Percentiles rank a stretch among this genome's conserved stretches.
Conservation (phyloP, 2,113 vertebrate species). For the Tachysurus vachellii region DNA sequence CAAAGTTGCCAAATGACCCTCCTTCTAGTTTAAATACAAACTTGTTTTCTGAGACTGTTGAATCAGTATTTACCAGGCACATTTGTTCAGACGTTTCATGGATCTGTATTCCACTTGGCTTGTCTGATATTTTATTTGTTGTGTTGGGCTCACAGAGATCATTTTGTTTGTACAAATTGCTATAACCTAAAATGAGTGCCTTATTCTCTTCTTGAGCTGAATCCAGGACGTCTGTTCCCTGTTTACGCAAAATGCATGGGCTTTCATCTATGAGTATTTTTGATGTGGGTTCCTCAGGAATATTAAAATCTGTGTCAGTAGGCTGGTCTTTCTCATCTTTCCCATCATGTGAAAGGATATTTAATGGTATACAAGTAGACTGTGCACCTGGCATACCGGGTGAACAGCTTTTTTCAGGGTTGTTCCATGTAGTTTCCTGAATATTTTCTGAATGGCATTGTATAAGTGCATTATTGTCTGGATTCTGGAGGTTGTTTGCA, state of each 20-base stretch:
- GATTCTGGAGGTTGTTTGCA: slow-evolving; percentile 70
- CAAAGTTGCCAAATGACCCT: slow-evolving; percentile 75
- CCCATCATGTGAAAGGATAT: slow-evolving; percentile 73
- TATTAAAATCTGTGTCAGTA: slow-evolving; percentile 57
- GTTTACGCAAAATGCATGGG: slow-evolving; percentile 20
- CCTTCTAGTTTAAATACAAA: slow-evolving; percentile 63
- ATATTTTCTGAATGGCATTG: slow-evolving; percentile 53
- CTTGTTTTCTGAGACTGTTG: slow-evolving; percentile 49
- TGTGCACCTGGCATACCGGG: slow-evolving; percentile 53
- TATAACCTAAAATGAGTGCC: slow-evolving; percentile 24
- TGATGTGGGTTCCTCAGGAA: slow-evolving; percentile 65
- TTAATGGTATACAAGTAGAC: slow-evolving; percentile 66
- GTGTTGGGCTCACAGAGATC: slow-evolving; percentile 40
- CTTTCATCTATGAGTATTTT: slow-evolving; percentile 61
- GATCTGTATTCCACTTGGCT: slow-evolving; percentile 10
- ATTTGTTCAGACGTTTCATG: slow-evolving; percentile 48
- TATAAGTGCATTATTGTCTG: slow-evolving; percentile 53
- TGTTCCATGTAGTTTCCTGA: slow-evolving; percentile 60
- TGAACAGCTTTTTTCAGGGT: slow-evolving; percentile 58
- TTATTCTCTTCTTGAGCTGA: slow-evolving; percentile 50
- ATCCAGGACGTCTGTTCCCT: slow-evolving; percentile 40
- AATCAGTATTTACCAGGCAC: slow-evolving; percentile 45
- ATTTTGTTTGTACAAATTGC: slow-evolving; percentile 28
- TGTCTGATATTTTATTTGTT: slow-evolving; percentile 30
- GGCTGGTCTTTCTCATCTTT: slow-evolving; percentile 56